Percentiles rank a stretch among this genome's conserved stretches.
These are phyloP conservation scores for Dynastes tityus DNA, from an alignment of 2,888 invertebrate genomes.

Conservation along the genomic window DNA sequence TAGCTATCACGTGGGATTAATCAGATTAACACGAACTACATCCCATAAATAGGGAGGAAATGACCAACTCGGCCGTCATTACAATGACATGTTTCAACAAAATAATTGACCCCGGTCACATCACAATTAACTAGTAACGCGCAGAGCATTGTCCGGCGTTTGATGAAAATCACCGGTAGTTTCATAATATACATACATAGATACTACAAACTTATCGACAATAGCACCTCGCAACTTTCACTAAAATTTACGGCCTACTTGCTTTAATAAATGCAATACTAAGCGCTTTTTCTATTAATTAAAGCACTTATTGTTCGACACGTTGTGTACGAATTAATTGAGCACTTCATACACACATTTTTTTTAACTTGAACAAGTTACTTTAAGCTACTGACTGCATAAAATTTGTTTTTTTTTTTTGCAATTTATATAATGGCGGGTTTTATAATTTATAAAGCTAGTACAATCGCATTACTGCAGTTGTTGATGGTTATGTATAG, in stretches of 20 bases:
- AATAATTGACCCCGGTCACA: conserved; percentile 25
- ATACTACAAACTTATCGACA: conserved; percentile 5
- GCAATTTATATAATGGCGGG: too few species aligned
- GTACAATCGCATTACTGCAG: too few species aligned
- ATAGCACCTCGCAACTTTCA: conserved; percentile 41
- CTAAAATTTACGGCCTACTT: conserved; percentile 50
- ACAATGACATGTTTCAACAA: conserved; percentile 28
- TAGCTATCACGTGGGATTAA: neutral
- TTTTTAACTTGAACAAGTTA: too few species aligned
- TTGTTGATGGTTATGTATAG: too few species aligned
- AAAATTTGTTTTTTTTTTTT: too few species aligned
- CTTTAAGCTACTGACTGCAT: too few species aligned
- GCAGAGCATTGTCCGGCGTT: conserved; percentile 25
- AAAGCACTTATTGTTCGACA: neutral
- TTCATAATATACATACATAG: conserved; percentile 16
- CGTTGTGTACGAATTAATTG: too few species aligned
- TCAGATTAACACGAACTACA: neutral
- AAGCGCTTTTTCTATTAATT: conserved; percentile 36
- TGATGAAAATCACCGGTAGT: conserved; percentile 40
- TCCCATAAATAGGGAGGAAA: conserved; percentile 19
- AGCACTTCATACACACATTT: too few species aligned
- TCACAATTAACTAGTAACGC: conserved; percentile 6
- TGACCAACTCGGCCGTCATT: conserved; percentile 13
- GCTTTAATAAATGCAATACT: conserved; percentile 43
- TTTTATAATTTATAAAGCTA: too few species aligned